Evolutionary conservation across 1,140 invertebrate genomes (phyloP).

Genomic region (Parapsyche elsis): DNA sequence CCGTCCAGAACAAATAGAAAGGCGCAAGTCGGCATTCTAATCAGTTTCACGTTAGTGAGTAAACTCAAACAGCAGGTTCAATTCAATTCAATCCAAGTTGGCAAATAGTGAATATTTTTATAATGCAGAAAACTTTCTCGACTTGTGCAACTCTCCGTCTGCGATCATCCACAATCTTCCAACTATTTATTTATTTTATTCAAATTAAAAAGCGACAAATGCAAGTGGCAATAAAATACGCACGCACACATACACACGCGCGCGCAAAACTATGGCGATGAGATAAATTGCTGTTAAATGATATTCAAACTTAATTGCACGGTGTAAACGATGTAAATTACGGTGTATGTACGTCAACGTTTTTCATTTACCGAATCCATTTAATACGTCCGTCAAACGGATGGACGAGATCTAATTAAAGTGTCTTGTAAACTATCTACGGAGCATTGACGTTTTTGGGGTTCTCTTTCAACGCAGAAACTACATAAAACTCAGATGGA

Average conservation of each 20-base stretch:
- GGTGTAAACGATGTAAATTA: not conserved
- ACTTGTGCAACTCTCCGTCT: not conserved
- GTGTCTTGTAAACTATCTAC: not conserved
- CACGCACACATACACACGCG: too few species aligned
- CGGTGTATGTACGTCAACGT: not conserved
- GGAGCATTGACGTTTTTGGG: too few species aligned
- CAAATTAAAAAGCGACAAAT: too few species aligned
- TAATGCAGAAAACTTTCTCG: slow-evolving; percentile 7
- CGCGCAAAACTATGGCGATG: not conserved
- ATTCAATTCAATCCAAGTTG: not conserved
- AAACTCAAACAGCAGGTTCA: not conserved
- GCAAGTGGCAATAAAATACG: too few species aligned
- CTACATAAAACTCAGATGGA: too few species aligned
- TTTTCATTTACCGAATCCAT: not conserved
- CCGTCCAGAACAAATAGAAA: not conserved
- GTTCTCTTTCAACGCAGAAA: too few species aligned
- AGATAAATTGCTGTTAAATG: too few species aligned
- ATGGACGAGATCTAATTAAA: not conserved
- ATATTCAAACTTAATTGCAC: too few species aligned
- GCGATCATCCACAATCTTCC: not conserved
- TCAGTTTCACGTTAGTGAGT: not conserved
- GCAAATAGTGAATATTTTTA: too few species aligned
- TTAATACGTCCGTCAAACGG: not conserved
- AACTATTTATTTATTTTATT: not conserved
- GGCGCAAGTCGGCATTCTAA: slow-evolving; percentile 1